These are phyloP conservation scores for Nineta flava DNA, from an alignment of 2,888 invertebrate species.

Conservation along the genomic window DNA sequence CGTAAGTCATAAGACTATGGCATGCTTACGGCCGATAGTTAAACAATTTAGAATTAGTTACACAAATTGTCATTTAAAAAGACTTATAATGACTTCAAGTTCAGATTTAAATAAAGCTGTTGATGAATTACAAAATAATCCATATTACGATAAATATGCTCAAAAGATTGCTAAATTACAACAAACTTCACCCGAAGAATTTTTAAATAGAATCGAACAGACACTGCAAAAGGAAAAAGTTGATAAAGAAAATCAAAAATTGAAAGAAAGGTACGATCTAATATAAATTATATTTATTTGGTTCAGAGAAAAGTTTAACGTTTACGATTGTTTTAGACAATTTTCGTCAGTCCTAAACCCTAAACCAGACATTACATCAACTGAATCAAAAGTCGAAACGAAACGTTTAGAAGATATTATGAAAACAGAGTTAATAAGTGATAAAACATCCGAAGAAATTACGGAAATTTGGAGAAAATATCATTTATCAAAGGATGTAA, in stretches of 20 bases:
- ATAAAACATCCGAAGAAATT: slow-evolving; percentile 57
- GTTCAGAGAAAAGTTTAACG: not conserved
- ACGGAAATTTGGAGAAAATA: slow-evolving; percentile 64
- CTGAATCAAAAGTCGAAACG: slow-evolving; percentile 26
- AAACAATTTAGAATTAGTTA: too few species aligned
- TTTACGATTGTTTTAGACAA: slow-evolving; percentile 26
- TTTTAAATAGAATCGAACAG: slow-evolving; percentile 43
- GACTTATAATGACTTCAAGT: slow-evolving; percentile 27
- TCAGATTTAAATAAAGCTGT: slow-evolving; percentile 31
- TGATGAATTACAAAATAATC: slow-evolving; percentile 46
- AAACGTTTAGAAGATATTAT: slow-evolving; percentile 50
- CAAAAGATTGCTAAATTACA: slow-evolving; percentile 57
- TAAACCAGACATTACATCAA: slow-evolving; percentile 29
- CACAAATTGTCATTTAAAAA: not conserved
- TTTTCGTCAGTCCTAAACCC: slow-evolving; percentile 50
- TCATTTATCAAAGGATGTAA: slow-evolving; percentile 58
- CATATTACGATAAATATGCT: slow-evolving; percentile 70
- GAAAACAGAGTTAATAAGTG: slow-evolving; percentile 56
- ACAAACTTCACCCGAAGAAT: slow-evolving; percentile 59
- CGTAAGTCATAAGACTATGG: not conserved
- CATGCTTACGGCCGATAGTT: not conserved
- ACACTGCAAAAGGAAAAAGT: slow-evolving; percentile 23
- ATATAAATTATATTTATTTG: slow-evolving; percentile 2
- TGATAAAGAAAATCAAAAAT: slow-evolving; percentile 24
- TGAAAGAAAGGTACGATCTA: slow-evolving; percentile 5